Base-by-base conservation (phyloP, 2,797 vertebrate species). In the Premnoplex brunnescens region DNA sequence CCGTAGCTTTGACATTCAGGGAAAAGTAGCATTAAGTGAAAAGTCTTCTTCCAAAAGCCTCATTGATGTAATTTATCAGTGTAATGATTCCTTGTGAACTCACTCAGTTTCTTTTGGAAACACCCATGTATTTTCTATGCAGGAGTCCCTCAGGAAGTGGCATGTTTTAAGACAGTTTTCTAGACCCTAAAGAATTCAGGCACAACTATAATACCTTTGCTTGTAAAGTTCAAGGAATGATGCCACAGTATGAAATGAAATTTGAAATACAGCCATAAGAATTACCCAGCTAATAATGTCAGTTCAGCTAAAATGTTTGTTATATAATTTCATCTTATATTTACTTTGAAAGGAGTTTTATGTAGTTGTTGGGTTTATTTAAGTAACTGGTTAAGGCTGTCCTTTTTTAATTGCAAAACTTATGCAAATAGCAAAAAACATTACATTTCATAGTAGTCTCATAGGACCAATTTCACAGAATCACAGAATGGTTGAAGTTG, bases 341-440 rank as follows among this genome's bases (percentile, higher is more conserved):
- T 86, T 91, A 19, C 9, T 86, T 94, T 93, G 83, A 93, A 52
- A 81, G 22, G 43, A 76, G 26, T 88, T 95, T 77, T 60, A 7
- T 62, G 36, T 32, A 84, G 73, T 28, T 77, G 39, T 59, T 44
- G 7, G 32, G 9, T 71, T 81, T 93, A 81, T 83, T 92, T 95
- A 86, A 96, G 28, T 66, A 91, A 83, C 22, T 86, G 75, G 52
- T 71, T 91, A 92, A 76, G 85, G 37, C 52, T 82, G 63, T 56
- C 19, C 67, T 81, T 71, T 91, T 86, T 85, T 46, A 85, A n/a
- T 10, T 86, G 69, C 66, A 63, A 60, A 82, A 67, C 60, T 63
- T 79, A 49, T 0, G 0, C 66, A 84, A 82, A 54, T 26, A 66
- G 34, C 9, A 24, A 76, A 16, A 51, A 73, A 63, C 44, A 66